A percentile compares a stretch with the other conserved stretches of the same genome.
These are phyloP conservation scores for Halocynthia roretzi DNA, from an alignment of 23 tunicate species.

Conservation along the genomic window DNA sequence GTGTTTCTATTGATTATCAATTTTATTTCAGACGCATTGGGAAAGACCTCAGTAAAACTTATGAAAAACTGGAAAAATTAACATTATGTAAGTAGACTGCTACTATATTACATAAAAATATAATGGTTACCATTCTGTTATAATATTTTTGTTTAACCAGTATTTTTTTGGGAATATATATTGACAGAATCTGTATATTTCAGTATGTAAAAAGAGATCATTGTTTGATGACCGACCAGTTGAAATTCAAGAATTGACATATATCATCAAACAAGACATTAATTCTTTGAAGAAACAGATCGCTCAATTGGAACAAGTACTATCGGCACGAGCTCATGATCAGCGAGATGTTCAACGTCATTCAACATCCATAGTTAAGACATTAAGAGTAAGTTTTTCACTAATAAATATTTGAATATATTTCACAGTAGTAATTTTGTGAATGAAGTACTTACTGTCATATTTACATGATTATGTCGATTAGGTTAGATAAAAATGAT, in stretches of 20 bases:
- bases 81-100: constrained; percentile 48
- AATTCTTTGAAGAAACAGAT: constrained; percentile 64
- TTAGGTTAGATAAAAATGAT: not conserved
- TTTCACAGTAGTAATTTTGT: not conserved
- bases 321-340: constrained; percentile 2
- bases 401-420: too few species aligned
- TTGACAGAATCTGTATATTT: not conserved
- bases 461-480: not conserved
- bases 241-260: constrained; percentile 94
- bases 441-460: not conserved
- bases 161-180: not conserved
- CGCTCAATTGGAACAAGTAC: constrained; percentile 61
- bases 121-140: not conserved
- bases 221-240: constrained; percentile 93
- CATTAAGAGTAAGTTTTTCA: constrained; percentile 52
- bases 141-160: not conserved
- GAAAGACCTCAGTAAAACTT: constrained; percentile 80
- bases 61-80: constrained; percentile 87
- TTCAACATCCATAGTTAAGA: constrained; percentile 70
- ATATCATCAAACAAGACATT: constrained; percentile 96
- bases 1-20: too few species aligned
- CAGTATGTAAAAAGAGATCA: constrained; percentile 89
- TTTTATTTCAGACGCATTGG: constrained; percentile 62
- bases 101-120: not conserved
- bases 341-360: constrained; percentile 73